These are phyloP conservation scores for Enoplolaimus lenunculus DNA, from an alignment of 2,888 invertebrate genomes.

Conservation along the genomic window DNA sequence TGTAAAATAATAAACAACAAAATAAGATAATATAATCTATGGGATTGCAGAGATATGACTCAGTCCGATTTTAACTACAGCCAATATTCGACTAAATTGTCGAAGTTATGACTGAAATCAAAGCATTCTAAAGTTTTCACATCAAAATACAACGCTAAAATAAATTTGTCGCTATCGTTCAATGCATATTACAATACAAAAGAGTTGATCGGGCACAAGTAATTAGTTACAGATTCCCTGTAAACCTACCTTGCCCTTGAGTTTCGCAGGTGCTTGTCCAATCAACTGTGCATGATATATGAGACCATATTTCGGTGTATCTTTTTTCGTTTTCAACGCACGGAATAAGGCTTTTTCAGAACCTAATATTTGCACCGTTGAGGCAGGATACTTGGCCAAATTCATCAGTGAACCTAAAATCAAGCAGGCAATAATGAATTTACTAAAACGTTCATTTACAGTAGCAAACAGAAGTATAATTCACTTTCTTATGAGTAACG, in stretches of 20 bases:
- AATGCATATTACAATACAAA: no score
- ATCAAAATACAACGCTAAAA: no score
- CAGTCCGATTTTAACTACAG: no score
- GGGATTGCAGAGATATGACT: no score
- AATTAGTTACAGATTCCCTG: no score
- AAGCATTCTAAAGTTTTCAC: no score
- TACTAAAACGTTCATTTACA: slow-evolving; percentile 21
- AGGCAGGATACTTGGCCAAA: slow-evolving; percentile 91
- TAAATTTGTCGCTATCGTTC: no score
- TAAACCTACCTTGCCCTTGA: slow-evolving; percentile 71
- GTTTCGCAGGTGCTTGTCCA: slow-evolving; percentile 69
- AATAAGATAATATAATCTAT: background rate
- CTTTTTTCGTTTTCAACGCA: slow-evolving; percentile 87
- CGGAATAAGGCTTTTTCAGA: slow-evolving; percentile 95
- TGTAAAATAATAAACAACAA: no score
- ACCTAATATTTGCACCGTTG: slow-evolving; percentile 90
- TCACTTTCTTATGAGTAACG: background rate
- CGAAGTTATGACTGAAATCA: no score
- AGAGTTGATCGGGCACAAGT: no score
- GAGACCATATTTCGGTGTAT: slow-evolving; percentile 95
- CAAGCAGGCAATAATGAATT: no score
- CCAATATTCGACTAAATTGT: no score
- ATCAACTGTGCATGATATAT: slow-evolving; percentile 90
- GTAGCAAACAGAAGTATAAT: background rate
- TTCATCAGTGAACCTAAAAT: slow-evolving; percentile 63